phyloP scores from a whole-genome alignment of 2,113 vertebrate genomes.

The Verasper variegatus region DNA sequence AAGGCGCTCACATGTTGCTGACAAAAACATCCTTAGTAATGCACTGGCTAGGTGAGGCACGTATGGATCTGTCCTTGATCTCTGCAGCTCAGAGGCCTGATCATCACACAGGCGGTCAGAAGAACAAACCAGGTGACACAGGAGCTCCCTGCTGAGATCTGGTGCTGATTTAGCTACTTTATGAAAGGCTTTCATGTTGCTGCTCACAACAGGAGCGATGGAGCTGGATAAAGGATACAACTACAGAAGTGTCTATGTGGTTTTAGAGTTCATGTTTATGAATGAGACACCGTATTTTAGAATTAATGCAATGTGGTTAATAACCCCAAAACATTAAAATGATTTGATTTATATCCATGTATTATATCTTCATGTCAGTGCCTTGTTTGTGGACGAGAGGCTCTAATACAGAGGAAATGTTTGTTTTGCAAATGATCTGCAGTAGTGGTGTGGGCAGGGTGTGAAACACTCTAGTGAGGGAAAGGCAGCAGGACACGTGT shows the following conservation, averaged over 20 bases:
- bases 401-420: too few relatives aligned
- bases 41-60: conserved; percentile 12
- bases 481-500: too few relatives aligned
- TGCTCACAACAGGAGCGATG: background rate
- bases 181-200: conserved; percentile 14
- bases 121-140: conserved; percentile 41
- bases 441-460: too few relatives aligned
- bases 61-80: conserved; percentile 54
- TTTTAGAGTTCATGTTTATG: too few relatives aligned
- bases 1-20: conserved; percentile 64
- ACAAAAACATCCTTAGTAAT: conserved; percentile 60
- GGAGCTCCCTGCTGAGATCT: conserved; percentile 20
- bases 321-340: too few relatives aligned
- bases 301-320: too few relatives aligned
- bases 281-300: too few relatives aligned
- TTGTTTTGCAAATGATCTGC: too few relatives aligned
- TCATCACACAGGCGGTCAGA: conserved; percentile 56
- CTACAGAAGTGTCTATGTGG: background rate
- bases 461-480: too few relatives aligned
- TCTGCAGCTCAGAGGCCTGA: conserved; percentile 40
- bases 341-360: too few relatives aligned
- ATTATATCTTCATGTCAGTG: too few relatives aligned
- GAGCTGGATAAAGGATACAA: background rate
- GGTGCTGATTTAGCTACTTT: conserved; percentile 44
- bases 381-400: too few relatives aligned